Evolutionary conservation across 1,140 invertebrate species (phyloP).

Genomic region (Aphelinus atriplicis): DNA sequence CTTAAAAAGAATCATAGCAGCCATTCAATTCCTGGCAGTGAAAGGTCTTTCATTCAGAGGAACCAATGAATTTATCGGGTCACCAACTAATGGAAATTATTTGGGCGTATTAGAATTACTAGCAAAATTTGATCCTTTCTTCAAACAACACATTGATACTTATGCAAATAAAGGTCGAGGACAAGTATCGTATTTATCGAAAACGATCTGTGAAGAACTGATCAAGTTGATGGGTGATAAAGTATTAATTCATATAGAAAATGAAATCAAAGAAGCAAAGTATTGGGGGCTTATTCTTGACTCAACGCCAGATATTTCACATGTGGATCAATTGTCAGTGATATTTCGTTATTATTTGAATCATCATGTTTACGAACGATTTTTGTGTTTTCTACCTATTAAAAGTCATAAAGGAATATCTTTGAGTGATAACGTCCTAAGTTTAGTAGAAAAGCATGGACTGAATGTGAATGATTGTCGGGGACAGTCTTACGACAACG

Average conservation of each 20-base stretch:
- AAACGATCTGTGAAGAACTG: slow-evolving; percentile 48
- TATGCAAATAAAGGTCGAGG: slow-evolving; percentile 53
- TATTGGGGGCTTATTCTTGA: slow-evolving; percentile 47
- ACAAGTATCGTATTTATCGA: slow-evolving; percentile 52
- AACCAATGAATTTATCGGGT: slow-evolving; percentile 45
- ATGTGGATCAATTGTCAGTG: slow-evolving; percentile 56
- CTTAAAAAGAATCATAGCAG: slow-evolving; percentile 26
- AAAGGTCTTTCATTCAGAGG: slow-evolving; percentile 48
- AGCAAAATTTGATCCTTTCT: slow-evolving; percentile 55
- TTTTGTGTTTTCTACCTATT: slow-evolving; percentile 10
- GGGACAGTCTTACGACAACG: slow-evolving; percentile 38
- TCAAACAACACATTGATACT: slow-evolving; percentile 50
- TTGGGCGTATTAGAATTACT: slow-evolving; percentile 51
- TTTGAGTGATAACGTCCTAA: neutral
- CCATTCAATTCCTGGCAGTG: slow-evolving; percentile 38
- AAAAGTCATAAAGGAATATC: slow-evolving; percentile 1
- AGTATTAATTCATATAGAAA: slow-evolving; percentile 13
- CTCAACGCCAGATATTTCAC: slow-evolving; percentile 55
- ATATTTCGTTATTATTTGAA: slow-evolving; percentile 46
- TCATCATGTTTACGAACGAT: slow-evolving; percentile 28
- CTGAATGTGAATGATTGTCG: slow-evolving; percentile 35
- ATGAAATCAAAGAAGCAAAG: slow-evolving; percentile 35
- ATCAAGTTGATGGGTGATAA: slow-evolving; percentile 24
- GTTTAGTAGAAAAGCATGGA: slow-evolving; percentile 24
- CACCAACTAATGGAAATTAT: slow-evolving; percentile 48